A percentile compares a stretch with the other conserved stretches of the same genome.
These are phyloP conservation scores for Glomeris maerens DNA, from an alignment of 1,140 invertebrate genomes.

Conservation along the genomic window DNA sequence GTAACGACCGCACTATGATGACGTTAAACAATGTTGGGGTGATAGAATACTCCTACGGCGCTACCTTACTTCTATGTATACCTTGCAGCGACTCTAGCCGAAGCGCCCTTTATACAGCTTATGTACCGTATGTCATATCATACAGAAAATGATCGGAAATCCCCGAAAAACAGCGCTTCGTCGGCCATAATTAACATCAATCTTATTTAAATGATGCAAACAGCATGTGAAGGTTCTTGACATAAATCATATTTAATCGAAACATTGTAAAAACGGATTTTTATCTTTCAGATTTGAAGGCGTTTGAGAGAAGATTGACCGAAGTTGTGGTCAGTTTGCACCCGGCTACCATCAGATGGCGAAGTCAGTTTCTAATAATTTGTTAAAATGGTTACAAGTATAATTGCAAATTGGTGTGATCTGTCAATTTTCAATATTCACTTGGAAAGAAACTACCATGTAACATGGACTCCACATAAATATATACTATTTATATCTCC, in stretches of 20 bases:
- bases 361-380: constrained; percentile 51
- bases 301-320: constrained; percentile 84
- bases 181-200: background rate
- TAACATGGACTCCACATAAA: too few relatives aligned
- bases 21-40: too few relatives aligned
- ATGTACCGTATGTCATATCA: background rate
- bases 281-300: constrained; percentile 76
- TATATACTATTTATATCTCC: too few relatives aligned
- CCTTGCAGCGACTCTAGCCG: too few relatives aligned
- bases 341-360: constrained; percentile 80
- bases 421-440: too few relatives aligned
- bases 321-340: constrained; percentile 91
- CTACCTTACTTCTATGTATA: too few relatives aligned
- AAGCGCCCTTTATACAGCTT: background rate
- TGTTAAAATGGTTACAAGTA: too few relatives aligned
- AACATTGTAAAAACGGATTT: constrained; percentile 10
- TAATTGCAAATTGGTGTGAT: too few relatives aligned
- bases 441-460: too few relatives aligned
- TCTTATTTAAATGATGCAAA: constrained; percentile 25
- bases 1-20: too few relatives aligned
- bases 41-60: too few relatives aligned
- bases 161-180: background rate
- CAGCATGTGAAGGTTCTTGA: constrained; percentile 30
- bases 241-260: background rate
- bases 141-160: background rate